phyloP scores from a whole-genome alignment of 1,140 invertebrate species.

The Pseudomyrmex cubaensis region DNA sequence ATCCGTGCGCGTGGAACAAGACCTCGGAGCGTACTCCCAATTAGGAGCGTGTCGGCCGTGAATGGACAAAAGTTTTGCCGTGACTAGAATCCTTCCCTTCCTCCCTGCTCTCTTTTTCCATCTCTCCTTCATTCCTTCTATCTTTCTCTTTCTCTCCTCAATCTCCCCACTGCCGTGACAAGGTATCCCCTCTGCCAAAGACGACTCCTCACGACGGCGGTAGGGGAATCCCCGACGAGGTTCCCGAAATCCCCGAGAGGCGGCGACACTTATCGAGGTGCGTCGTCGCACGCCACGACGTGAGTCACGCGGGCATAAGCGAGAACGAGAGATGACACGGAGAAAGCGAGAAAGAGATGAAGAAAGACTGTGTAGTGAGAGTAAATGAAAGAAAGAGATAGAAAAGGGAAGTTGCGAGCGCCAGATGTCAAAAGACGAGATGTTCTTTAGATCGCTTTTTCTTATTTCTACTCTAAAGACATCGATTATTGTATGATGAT shows the following conservation, averaged over 20 bases:
- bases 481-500: background rate
- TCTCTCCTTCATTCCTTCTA: too few species aligned
- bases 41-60: slow-evolving; percentile 76
- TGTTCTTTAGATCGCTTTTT: background rate
- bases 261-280: slow-evolving; percentile 81
- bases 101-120: too few species aligned
- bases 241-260: slow-evolving; percentile 83
- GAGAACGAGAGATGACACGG: slow-evolving; percentile 38
- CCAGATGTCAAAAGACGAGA: slow-evolving; percentile 49
- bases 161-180: slow-evolving; percentile 33
- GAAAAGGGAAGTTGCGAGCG: slow-evolving; percentile 26
- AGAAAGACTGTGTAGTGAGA: background rate
- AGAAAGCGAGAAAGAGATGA: slow-evolving; percentile 13
- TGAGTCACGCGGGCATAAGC: slow-evolving; percentile 80
- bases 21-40: slow-evolving; percentile 76
- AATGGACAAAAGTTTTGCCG: slow-evolving; percentile 83
- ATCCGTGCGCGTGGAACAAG: slow-evolving; percentile 74
- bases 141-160: slow-evolving; percentile 35
- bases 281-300: slow-evolving; percentile 73
- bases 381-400: slow-evolving; percentile 46
- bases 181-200: slow-evolving; percentile 12
- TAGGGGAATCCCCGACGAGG: slow-evolving; percentile 77
- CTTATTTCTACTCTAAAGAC: slow-evolving; percentile 11
- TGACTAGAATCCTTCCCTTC: slow-evolving; percentile 9
- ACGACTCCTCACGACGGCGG: slow-evolving; percentile 50